Percentiles rank a stretch among this genome's conserved stretches.
These are phyloP conservation scores for Carollia perspicillata DNA, from an alignment of 2,113 vertebrate species.

Conservation along the genomic window DNA sequence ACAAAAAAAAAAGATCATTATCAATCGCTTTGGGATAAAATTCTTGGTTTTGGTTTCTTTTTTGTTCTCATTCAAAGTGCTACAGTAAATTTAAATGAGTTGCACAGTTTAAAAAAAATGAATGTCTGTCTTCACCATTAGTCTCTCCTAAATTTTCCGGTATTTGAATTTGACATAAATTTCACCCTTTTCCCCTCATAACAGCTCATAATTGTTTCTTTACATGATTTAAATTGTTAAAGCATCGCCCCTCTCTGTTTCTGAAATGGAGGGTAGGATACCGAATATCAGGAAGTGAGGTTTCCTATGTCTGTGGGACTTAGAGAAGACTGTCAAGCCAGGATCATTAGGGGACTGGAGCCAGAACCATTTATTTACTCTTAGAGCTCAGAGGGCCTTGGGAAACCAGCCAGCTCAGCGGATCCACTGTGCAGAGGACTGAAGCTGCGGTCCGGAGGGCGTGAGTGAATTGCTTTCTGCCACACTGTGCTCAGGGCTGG, in stretches of 20 bases:
- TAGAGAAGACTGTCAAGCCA: neutral
- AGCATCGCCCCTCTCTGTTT: neutral
- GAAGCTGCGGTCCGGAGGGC: neutral
- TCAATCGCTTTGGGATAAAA: neutral
- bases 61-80: neutral
- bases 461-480: neutral
- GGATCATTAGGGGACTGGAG: too few species aligned
- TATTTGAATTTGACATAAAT: neutral
- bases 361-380: neutral
- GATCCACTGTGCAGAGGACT: neutral
- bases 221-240: neutral
- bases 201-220: neutral
- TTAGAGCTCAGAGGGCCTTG: neutral
- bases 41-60: neutral
- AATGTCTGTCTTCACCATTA: neutral
- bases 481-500: neutral
- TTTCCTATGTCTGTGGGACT: neutral
- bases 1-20: neutral
- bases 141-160: neutral
- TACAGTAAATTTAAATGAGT: neutral
- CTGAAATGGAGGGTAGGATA: neutral
- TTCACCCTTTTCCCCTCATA: neutral
- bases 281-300: neutral
- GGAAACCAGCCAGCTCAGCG: neutral
- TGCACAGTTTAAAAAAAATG: constrained; percentile 13